Evolutionary conservation across 2,888 invertebrate species (phyloP), one percentile per base, ranked within the genome.

Genomic region (Acronicta aceris): DNA sequence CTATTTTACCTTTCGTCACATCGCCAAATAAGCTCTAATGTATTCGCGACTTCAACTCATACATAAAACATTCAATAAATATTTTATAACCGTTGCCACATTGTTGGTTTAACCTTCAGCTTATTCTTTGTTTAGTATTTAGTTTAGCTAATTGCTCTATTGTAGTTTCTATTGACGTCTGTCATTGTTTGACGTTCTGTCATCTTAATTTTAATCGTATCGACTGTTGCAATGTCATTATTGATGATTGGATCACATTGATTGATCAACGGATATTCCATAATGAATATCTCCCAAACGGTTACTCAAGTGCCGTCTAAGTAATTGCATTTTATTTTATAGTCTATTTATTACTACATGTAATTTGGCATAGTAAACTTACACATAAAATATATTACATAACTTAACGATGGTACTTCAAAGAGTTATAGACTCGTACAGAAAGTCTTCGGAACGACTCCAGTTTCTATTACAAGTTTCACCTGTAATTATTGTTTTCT

Each of bases 141-240:
- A 86, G 81, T 86, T 84, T 81, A 81, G 77, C 71, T 90, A 91
- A 92, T 91, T 89, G 89, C 78, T 81, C 85, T 84, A 90, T 91
- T 92, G 91, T 70, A 48, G 13, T 48, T 49, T 43, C 63, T 69
- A 68, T 74, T 67, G 65, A 64, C 54, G 47, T 72, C 54, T 48
- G 17, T 40, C 74, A 76, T 66, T 65, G 65, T 76, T 45, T 58
- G 63, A 64, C 47, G 48, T 55, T 46, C 55, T 57, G 62, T 65
- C 71, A 62, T 50, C 43, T 59, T 56, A 60, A 54, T 57, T 55
- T 66, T 8, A 60, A 57, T 59, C 38, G 33, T 43, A 50, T 42
- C 49, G 46, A 46, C 17, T 43, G 45, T 27, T 49, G 47, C 21
- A 52, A 59, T 53, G 16, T 58, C 58, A 65, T 59, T 56, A 71